Evolutionary conservation across 2,113 vertebrate species (phyloP), one percentile per base, ranked within the genome.

Genomic region (Ptychochromis oligacanthus): DNA sequence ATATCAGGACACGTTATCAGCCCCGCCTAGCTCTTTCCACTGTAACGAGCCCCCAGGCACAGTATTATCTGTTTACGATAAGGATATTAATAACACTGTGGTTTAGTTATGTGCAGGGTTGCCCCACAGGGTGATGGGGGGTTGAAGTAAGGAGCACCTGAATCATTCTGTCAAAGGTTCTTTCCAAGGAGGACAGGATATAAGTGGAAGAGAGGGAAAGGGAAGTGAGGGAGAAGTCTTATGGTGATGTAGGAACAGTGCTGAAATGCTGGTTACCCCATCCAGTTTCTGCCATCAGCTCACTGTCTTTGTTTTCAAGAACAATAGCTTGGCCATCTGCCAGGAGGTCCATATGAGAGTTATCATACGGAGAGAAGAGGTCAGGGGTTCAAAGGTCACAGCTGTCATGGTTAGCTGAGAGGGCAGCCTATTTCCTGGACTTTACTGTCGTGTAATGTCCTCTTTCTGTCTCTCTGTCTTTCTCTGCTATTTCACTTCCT

Each of bases 61-160:
- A 28, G 91, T 84, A 94, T 94, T 94, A 95, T 95, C 92, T 94
- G 93, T 94, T 94, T 94, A 93, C 88, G 91, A 94, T 94, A 94
- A 95, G 89, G 92, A 95, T 95, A 95, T 93, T 91, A 94, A 94
- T 95, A 94, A 93, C 84, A 82, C 86, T 85, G 90, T 78, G 88
- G 89, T 94, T 91, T 92, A 93, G 89, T 93, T 92, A 87, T 89
- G 90, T 90, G 88, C 77, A n/a, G 61, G 79, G 81, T 31, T 90
- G 86, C 75, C 90, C 87, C 59, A 77, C 1, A 65, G 86, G 82
- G 60, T 77, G 82, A 75, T 60, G 81, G 28, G 81, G 64, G 72
- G 59, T 49, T 14, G 60, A 49, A 56, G 57, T 62, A 57, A 83
- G 81, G 75, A 84, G 77, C 86, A 65, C 87, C 84, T 94, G 86